Conservation (phyloP, 2,113 vertebrate species). For the Tichodroma muraria region DNA sequence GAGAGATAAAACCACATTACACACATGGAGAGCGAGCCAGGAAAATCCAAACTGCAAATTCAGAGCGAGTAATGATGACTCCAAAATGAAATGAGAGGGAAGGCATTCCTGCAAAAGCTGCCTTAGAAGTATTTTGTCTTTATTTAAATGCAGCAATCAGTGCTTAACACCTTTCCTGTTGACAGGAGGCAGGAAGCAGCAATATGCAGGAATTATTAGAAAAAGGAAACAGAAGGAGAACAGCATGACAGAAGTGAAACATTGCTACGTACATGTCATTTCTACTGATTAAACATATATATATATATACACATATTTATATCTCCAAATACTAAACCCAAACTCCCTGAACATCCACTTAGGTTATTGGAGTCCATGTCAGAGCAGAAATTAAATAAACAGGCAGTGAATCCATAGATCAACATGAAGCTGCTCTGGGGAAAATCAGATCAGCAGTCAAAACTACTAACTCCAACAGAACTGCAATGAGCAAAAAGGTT, state of each 20-base stretch:
- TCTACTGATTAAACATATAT: background rate
- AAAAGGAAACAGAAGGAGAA: background rate
- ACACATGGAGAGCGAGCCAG: background rate
- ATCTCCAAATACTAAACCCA: background rate
- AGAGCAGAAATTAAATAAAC: background rate
- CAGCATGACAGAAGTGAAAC: background rate
- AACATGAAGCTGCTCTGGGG: background rate
- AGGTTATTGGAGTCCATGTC: background rate
- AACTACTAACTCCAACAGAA: background rate
- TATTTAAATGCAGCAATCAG: background rate
- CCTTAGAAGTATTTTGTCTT: background rate
- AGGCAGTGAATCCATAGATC: background rate
- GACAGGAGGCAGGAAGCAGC: background rate
- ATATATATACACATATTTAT: background rate
- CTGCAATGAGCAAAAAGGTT: background rate
- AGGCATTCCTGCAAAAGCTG: background rate
- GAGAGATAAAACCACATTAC: constrained; percentile 42
- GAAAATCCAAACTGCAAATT: background rate
- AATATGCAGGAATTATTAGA: background rate
- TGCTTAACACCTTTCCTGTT: background rate
- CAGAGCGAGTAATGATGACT: background rate
- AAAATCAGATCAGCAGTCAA: background rate
- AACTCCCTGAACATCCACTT: background rate
- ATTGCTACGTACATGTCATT: rapidly evolving
- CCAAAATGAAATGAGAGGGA: background rate